Conservation (phyloP, 2,113 vertebrate species). For the Bufo bufo region DNA sequence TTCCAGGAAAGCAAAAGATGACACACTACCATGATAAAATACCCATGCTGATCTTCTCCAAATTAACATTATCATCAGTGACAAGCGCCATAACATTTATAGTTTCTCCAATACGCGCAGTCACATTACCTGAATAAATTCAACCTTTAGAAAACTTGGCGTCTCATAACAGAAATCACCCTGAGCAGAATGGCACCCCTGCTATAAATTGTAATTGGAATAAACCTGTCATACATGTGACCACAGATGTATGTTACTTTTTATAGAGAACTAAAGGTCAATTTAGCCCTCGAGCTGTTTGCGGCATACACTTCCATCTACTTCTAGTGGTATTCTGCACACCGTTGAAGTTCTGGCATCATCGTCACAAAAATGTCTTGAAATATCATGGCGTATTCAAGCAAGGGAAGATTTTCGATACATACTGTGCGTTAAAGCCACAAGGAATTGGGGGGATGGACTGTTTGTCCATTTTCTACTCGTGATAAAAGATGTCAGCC, state of each 20-base stretch:
- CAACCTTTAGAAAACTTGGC: conserved; percentile 35
- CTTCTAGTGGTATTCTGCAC: neutral
- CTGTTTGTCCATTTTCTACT: conserved; percentile 23
- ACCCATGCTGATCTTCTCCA: neutral
- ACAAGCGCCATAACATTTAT: neutral
- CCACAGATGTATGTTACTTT: conserved; percentile 39
- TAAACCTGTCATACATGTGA: conserved; percentile 44
- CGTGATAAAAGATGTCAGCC: conserved; percentile 39
- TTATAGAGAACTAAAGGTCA: conserved; percentile 42
- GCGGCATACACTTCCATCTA: conserved; percentile 7
- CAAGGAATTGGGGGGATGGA: neutral
- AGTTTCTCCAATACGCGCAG: neutral
- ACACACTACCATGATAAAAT: neutral
- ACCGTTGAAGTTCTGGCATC: neutral
- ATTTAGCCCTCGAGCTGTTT: conserved; percentile 27
- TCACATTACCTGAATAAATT: conserved; percentile 34
- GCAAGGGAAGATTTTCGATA: neutral
- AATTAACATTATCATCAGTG: neutral
- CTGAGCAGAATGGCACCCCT: conserved; percentile 27
- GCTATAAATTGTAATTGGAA: conserved; percentile 34
- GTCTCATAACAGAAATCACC: conserved; percentile 31
- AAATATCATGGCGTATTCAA: conserved; percentile 20
- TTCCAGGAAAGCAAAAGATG: too few species aligned
- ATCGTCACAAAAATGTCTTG: neutral
- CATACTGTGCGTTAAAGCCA: neutral